Evolutionary conservation across 1,140 invertebrate genomes (phyloP), one percentile per base, ranked within the genome.

Genomic region (Philotrypesis tridentata): DNA sequence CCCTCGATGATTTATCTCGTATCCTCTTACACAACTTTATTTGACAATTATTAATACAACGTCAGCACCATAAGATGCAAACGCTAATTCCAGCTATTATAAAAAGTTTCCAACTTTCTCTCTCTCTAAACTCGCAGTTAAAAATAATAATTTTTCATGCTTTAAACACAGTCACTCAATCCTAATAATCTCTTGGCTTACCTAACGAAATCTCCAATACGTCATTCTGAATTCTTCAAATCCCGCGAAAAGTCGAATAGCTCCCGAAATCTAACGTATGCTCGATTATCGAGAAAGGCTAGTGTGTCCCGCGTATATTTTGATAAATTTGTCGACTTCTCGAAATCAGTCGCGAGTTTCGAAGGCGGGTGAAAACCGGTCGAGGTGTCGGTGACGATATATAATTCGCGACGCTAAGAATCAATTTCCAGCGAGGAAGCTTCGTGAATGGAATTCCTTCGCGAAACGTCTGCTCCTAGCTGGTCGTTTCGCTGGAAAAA

Each of bases 271-370:
- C n/a, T n/a, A n/a, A n/a, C 60, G 12, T 40, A 43, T 37, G 37
- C 33, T 0, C 31, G n/a, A n/a, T 37, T 65, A 76, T 76, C 55
- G 74, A 40, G 40, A 76, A 76, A 63, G 55, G 31, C n/a, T n/a
- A 27, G 60, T 61, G n/a, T n/a, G n/a, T 37, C 3, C 9, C 60
- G 40, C 60, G 74, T 65, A 76, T 21, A 23, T 7, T 78, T 78
- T 68, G 37, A 78, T 78, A 78, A 78, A 78, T 78, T 78, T 68
- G 76, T 78, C 76, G 68, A 78, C 23, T 37, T 23, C 33, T 68
- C 68, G 68, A 68, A 78, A 68, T 78, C 76, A 78, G 37, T 68
- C 21, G n/a, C 33, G n/a, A 27, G 43, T 14, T 25, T 17, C 21
- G 8, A 23, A 23, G 1, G 8, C 33, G 23, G 43, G 27, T 37